Evolutionary conservation across 2,113 vertebrate species (phyloP), one percentile per base, ranked within the genome.

Genomic region (Erythrocercus mccallii): DNA sequence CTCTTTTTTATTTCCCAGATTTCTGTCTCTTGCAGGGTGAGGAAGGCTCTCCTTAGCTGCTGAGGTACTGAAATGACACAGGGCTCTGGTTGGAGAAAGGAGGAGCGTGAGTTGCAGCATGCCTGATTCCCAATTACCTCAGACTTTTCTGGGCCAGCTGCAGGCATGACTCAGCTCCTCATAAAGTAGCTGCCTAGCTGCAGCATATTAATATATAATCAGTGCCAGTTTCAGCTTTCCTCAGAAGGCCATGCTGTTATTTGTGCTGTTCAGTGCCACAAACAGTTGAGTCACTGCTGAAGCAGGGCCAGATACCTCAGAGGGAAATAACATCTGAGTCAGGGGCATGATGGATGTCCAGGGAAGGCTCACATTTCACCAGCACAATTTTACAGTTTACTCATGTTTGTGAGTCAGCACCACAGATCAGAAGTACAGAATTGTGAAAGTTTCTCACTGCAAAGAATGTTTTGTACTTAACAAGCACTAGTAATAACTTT

Each of bases 81-180:
- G 71, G 28, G 50, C 12, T 73, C n/a, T 57, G 64, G 12, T 0
- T 50, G 38, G 47, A 88, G 47, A 70, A 66, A 57, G 50, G 19
- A 81, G 31, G 12, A 90, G 19, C 1, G 0, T 31, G 42, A 71
- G 20, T 5, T 81, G 64, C 35, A 58, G 56, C 6, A 40, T 19
- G 19, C 13, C 18, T 62, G 73, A 35, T 38, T 72, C 62, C 54
- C 13, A 69, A 2, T 50, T 60, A 44, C n/a, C 58, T 82, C 33
- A 22, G 66, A 54, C 28, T 72, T 65, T 37, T 50, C 58, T 90
- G 68, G 80, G 50, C 60, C 82, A 93, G 47, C 58, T 94, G 71
- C 79, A 94, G 50, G 31, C 31, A 69, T 90, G 82, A 96, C 71
- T 95, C 90, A 90, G 62, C 84, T 92, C 19, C 56, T 95, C 71